Conservation (phyloP, 2,888 invertebrate species). For the Bellardia bayeri region DNA sequence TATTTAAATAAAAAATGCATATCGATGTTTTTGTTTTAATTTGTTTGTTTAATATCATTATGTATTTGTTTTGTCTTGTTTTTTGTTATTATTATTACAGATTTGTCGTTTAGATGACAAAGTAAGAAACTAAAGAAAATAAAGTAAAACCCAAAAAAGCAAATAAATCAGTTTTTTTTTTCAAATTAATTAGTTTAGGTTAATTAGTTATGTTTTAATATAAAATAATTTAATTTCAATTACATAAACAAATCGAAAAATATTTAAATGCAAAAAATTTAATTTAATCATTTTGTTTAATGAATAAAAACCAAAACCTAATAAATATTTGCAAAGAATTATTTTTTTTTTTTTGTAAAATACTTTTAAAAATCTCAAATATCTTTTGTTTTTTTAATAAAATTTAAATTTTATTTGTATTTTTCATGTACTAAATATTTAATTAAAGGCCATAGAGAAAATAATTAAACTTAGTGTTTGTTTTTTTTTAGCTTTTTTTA, state of each 20-base stretch:
- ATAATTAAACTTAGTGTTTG: slow-evolving; percentile 14
- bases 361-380: slow-evolving; percentile 42
- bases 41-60: slow-evolving; percentile 55
- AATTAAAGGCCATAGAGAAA: slow-evolving; percentile 62
- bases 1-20: slow-evolving; percentile 43
- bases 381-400: slow-evolving; percentile 38
- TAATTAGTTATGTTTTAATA: neutral
- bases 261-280: slow-evolving; percentile 50
- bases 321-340: slow-evolving; percentile 11
- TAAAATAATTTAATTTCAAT: slow-evolving; percentile 37
- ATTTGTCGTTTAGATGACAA: slow-evolving; percentile 49
- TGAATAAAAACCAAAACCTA: slow-evolving; percentile 22
- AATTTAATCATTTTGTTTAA: slow-evolving; percentile 7
- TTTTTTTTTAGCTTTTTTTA: slow-evolving; percentile 18
- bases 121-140: slow-evolving; percentile 35
- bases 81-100: slow-evolving; percentile 43
- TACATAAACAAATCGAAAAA: slow-evolving; percentile 28
- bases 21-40: slow-evolving; percentile 36
- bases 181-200: too few relatives aligned
- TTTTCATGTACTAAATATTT: slow-evolving; percentile 54
- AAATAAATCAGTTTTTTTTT: slow-evolving; percentile 6
- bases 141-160: slow-evolving; percentile 7
- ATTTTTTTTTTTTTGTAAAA: neutral
- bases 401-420: slow-evolving; percentile 42
- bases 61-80: slow-evolving; percentile 15